Conservation (phyloP, 2,888 invertebrate genomes). For the Plagodis pulveraria region DNA sequence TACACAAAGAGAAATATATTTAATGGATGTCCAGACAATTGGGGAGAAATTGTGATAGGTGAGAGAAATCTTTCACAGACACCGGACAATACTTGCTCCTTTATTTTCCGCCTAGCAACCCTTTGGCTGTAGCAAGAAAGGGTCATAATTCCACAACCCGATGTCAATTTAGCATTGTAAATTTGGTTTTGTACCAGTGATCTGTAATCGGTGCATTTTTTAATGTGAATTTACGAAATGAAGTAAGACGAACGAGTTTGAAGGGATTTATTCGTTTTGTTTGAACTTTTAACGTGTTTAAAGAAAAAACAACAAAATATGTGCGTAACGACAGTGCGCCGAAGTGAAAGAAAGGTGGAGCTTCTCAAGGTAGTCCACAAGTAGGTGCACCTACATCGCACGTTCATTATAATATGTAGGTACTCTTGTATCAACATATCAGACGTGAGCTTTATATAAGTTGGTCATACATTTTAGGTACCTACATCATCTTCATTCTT, state of each 20-base stretch:
- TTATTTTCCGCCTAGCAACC: conserved; percentile 63
- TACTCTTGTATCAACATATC: too few relatives aligned
- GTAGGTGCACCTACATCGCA: conserved; percentile 21
- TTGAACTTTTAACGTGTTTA: conserved; percentile 17
- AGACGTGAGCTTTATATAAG: too few relatives aligned
- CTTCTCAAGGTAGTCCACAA: conserved; percentile 33
- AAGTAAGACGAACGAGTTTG: conserved; percentile 28
- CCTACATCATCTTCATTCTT: too few relatives aligned
- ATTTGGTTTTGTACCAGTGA: conserved; percentile 56
- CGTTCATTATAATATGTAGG: too few relatives aligned
- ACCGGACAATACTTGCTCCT: conserved; percentile 67
- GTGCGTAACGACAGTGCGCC: conserved; percentile 13
- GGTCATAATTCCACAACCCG: conserved; percentile 60
- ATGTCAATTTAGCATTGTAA: conserved; percentile 57
- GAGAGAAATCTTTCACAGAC: conserved; percentile 78
- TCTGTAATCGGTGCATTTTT: conserved; percentile 40
- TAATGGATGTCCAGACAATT: conserved; percentile 79
- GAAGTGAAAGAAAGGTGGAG: conserved; percentile 39
- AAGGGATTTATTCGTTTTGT: conserved; percentile 15
- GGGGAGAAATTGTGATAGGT: conserved; percentile 82
- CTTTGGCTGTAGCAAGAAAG: conserved; percentile 70
- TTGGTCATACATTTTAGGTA: too few relatives aligned
- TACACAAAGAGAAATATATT: conserved; percentile 64
- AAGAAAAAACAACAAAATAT: conserved; percentile 6
- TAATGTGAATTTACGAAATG: conserved; percentile 38